Conservation (phyloP, 2,113 vertebrate species). For the Grammomys dolichurus region DNA sequence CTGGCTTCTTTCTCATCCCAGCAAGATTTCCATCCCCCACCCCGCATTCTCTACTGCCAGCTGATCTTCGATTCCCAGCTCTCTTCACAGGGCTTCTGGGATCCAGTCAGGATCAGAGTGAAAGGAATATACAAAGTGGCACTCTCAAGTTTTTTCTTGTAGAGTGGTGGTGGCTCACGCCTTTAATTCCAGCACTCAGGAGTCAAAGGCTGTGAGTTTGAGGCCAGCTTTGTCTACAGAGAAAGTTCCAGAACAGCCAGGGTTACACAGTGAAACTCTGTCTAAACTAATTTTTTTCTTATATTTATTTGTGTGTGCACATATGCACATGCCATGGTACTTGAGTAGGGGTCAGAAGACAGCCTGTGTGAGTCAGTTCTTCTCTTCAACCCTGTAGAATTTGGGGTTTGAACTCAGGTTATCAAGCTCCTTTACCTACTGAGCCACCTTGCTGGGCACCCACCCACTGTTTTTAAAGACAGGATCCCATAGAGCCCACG, state of each 20-base stretch:
- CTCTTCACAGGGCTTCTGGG: not conserved
- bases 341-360: not conserved
- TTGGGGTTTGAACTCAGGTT: not conserved
- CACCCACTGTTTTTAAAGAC: not conserved
- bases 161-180: not conserved
- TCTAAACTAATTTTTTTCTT: not conserved
- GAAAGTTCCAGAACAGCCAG: not conserved
- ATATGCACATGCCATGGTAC: not conserved
- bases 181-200: not conserved
- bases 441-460: not conserved
- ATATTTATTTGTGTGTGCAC: not conserved
- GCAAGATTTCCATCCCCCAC: no score
- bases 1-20: not conserved
- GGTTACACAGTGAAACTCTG: not conserved
- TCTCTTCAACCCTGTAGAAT: not conserved
- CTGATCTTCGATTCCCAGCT: not conserved
- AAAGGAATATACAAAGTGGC: not conserved
- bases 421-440: not conserved
- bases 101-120: accelerated
- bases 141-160: not conserved
- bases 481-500: not conserved
- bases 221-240: not conserved
- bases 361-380: not conserved
- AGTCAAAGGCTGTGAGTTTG: not conserved
- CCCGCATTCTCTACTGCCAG: not conserved